phyloP scores from a whole-genome alignment of 2,888 invertebrate genomes.

The Torymus tubicola region DNA sequence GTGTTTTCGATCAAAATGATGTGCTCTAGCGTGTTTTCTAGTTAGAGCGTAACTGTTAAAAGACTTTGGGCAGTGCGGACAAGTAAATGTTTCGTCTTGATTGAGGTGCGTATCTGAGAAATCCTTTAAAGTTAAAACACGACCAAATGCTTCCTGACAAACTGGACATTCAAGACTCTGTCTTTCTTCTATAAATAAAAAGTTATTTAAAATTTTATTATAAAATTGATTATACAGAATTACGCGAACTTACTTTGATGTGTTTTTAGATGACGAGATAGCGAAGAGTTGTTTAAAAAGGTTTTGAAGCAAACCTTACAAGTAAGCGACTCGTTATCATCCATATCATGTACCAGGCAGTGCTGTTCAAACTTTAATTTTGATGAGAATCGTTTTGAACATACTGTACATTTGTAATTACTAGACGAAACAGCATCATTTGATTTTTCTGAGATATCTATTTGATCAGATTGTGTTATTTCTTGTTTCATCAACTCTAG shows the following conservation, averaged over 20 bases:
- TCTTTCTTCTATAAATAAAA: slow-evolving; percentile 75
- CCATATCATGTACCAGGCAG: slow-evolving; percentile 82
- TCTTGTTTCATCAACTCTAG: slow-evolving; percentile 57
- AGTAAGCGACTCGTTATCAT: slow-evolving; percentile 83
- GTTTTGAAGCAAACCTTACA: slow-evolving; percentile 82
- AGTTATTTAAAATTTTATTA: slow-evolving; percentile 1
- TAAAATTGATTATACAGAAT: slow-evolving; percentile 3
- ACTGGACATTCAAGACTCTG: slow-evolving; percentile 85
- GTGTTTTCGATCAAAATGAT: slow-evolving; percentile 84
- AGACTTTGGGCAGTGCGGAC: slow-evolving; percentile 81
- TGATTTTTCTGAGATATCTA: slow-evolving; percentile 33
- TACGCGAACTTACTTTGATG: slow-evolving; percentile 78
- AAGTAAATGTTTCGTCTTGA: slow-evolving; percentile 82
- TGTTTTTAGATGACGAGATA: slow-evolving; percentile 84
- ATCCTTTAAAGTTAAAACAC: slow-evolving; percentile 81
- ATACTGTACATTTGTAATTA: slow-evolving; percentile 80
- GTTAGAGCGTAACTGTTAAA: slow-evolving; percentile 84
- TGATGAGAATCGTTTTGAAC: slow-evolving; percentile 82
- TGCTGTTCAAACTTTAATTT: slow-evolving; percentile 82
- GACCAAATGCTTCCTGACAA: slow-evolving; percentile 83
- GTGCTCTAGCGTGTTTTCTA: slow-evolving; percentile 85
- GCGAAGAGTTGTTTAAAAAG: slow-evolving; percentile 85
- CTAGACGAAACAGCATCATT: slow-evolving; percentile 62
- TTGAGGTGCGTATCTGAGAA: slow-evolving; percentile 82
- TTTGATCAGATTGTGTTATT: slow-evolving; percentile 56